Percentiles rank a stretch among this genome's conserved stretches.
These are phyloP conservation scores for Ceratotherium simum DNA, from an alignment of 2,113 vertebrate species.

Conservation along the genomic window DNA sequence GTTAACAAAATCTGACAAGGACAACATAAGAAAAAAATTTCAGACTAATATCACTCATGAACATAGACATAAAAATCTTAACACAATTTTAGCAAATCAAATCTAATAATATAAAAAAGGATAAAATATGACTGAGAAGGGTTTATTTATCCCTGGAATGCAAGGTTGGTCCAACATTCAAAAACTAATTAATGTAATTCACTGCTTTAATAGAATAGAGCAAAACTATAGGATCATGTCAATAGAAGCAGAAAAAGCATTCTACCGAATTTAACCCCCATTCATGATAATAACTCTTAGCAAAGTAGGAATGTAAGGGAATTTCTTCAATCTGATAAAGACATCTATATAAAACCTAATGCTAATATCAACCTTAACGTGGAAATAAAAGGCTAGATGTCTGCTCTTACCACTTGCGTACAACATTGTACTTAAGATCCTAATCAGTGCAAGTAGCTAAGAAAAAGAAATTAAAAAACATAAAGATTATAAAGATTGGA, in stretches of 20 bases:
- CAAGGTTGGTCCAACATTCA: background rate
- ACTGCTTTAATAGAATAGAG: background rate
- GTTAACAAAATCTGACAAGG: background rate
- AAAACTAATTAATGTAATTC: background rate
- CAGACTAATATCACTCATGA: background rate
- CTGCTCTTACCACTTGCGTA: background rate
- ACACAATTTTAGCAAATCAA: background rate
- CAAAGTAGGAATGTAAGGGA: background rate
- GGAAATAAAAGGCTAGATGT: background rate
- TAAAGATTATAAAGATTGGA: background rate
- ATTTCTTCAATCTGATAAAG: constrained; percentile 3
- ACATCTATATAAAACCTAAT: background rate
- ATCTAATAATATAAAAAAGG: constrained; percentile 43
- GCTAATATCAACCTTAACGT: background rate
- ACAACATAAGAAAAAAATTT: background rate
- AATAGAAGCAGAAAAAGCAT: background rate
- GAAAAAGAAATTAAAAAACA: background rate
- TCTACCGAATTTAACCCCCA: background rate
- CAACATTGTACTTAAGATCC: background rate
- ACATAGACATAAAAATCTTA: background rate
- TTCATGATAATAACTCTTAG: background rate
- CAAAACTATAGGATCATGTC: background rate
- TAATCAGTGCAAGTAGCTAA: background rate
- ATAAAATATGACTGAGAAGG: background rate
- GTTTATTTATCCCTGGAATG: background rate